Base-by-base conservation (phyloP, 1,140 invertebrate genomes). In the honey bee (Apis mellifera) region DNA sequence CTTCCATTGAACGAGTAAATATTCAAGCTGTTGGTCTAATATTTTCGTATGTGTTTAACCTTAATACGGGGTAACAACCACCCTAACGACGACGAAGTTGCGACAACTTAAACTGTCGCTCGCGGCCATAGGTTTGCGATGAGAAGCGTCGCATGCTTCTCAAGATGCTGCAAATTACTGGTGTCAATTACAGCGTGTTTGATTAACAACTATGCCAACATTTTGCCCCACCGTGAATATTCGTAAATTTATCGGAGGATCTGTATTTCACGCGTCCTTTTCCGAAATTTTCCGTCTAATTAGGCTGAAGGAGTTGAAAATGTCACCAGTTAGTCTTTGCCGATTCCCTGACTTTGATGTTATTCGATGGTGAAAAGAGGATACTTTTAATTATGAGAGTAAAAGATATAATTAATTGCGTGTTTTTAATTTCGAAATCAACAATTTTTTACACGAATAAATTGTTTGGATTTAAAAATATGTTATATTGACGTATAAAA, bases 181-280 rank as follows among this genome's bases (percentile, higher is more conserved):
- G 57, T 69, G 66, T 78, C 77, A 69, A 78, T 71, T 78, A 60
- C 77, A 62, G 48, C 11, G 42, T 78, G 57, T 78, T 71, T 78
- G 32, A 68, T 71, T 71, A 78, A 78, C 48, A 70, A 70, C n/a
- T 78, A 50, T 59, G 54, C 21, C 42, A 32, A 59, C 23, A 60
- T 50, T 48, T 64, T 15, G 8, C 23, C 7, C 12, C n/a, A 4
- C 1, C 21, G 4, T 23, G 55, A 23, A 74, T 42, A 60, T 19
- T 62, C 42, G 13, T 21, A 17, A 17, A n/a, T 65, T 26, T 7
- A 42, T 19, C 32, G 42, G 42, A 26, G 7, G 11, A 42, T 2
- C 21, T 21, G 26, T 9, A 12, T 7, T 9, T 32, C 26, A 9
- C 9, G 23, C 62, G n/a, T 23, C 21, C 23, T 48, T 52, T 42